Percentiles rank a stretch among this genome's conserved stretches.
Conservation (phyloP, 2,888 invertebrate species). For the Leptinotarsa tumamoca region DNA sequence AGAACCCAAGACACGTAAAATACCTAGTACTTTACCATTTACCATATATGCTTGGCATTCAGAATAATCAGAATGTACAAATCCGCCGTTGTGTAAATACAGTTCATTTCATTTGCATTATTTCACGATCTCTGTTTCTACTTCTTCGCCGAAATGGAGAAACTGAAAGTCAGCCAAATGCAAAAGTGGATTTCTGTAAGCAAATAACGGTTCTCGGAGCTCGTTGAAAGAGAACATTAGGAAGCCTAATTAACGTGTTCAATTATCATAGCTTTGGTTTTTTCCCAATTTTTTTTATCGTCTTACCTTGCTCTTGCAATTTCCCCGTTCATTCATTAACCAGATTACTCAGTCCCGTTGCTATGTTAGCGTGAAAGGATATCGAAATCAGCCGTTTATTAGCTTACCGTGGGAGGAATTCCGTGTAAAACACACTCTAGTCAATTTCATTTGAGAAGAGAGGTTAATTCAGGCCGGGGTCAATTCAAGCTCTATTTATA, state of each 20-base stretch:
- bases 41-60: background rate
- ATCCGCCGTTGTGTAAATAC: constrained; percentile 32
- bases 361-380: constrained; percentile 27
- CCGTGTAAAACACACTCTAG: constrained; percentile 3
- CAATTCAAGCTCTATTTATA: background rate
- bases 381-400: constrained; percentile 20
- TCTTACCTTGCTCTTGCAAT: constrained; percentile 25
- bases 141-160: constrained; percentile 38
- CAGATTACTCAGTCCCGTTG: constrained; percentile 32
- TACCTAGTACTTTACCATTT: background rate
- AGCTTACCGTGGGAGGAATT: constrained; percentile 15
- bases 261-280: constrained; percentile 54
- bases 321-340: constrained; percentile 34
- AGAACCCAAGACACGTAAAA: background rate
- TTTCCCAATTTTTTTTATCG: constrained; percentile 45
- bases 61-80: constrained; percentile 18
- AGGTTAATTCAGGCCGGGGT: background rate
- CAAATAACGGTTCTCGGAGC: constrained; percentile 51
- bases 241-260: constrained; percentile 58
- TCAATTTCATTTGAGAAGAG: background rate
- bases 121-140: constrained; percentile 29
- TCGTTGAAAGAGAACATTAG: constrained; percentile 54
- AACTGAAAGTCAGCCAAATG: constrained; percentile 48
- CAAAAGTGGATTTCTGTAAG: constrained; percentile 48
- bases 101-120: constrained; percentile 39